These are phyloP conservation scores for Corydoras maculifer DNA, from an alignment of 2,113 vertebrate species.

Conservation along the genomic window DNA sequence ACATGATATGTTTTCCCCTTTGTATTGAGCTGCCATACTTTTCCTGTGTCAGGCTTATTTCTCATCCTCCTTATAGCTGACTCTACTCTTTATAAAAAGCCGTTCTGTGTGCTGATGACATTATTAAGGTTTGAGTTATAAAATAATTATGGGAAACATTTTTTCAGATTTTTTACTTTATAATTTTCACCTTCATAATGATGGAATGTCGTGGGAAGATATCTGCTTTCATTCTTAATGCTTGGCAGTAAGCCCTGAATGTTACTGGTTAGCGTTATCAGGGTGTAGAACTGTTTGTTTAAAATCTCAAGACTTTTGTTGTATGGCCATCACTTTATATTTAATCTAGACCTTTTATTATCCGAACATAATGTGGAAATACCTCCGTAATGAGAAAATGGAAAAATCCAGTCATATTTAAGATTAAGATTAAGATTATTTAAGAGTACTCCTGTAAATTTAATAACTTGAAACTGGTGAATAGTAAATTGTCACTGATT, in stretches of 20 bases:
- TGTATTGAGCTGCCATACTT: neutral
- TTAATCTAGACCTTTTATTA: no score
- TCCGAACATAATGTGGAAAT: no score
- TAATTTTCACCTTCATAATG: conserved; percentile 32
- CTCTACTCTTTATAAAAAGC: no score
- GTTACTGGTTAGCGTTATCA: conserved; percentile 7
- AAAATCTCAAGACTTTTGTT: neutral
- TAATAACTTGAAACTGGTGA: no score
- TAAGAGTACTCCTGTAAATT: no score
- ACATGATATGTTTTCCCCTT: neutral
- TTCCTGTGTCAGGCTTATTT: neutral
- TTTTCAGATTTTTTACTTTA: conserved; percentile 1
- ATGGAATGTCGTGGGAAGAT: conserved; percentile 32
- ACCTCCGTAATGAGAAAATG: no score
- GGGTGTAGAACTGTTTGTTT: conserved; percentile 1
- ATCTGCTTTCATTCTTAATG: conserved; percentile 23
- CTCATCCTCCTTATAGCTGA: neutral
- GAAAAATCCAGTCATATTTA: no score
- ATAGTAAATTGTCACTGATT: no score
- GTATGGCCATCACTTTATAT: neutral
- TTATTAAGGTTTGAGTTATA: conserved; percentile 3
- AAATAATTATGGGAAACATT: conserved; percentile 2
- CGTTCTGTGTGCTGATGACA: neutral
- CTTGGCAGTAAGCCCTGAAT: conserved; percentile 14
- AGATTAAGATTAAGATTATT: no score